phyloP scores from a whole-genome alignment of 2,888 invertebrate species.

The Dioctria rufipes region DNA sequence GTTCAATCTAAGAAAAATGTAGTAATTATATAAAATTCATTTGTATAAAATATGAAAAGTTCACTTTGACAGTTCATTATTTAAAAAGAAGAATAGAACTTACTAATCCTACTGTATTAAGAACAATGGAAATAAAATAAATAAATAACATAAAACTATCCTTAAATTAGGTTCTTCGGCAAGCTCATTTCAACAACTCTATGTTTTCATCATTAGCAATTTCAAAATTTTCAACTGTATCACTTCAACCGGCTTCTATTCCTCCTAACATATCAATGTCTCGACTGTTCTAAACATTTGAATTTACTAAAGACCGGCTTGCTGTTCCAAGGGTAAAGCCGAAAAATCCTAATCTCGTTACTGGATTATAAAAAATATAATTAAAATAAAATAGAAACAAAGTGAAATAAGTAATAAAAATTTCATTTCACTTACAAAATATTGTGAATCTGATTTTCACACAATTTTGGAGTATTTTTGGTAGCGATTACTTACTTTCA shows the following conservation, averaged over 20 bases:
- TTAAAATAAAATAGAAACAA: neutral
- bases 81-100: too few species aligned
- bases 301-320: neutral
- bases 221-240: neutral
- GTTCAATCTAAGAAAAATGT: too few species aligned
- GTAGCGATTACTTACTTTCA: neutral
- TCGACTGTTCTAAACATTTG: neutral
- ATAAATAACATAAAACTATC: too few species aligned
- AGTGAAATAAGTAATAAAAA: neutral
- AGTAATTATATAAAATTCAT: too few species aligned
- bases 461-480: neutral
- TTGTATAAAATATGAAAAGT: too few species aligned
- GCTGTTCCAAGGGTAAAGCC: neutral
- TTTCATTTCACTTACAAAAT: neutral
- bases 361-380: neutral
- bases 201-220: neutral
- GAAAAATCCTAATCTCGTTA: constrained; percentile 5
- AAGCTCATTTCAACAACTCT: neutral
- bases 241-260: neutral
- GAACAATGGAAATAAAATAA: too few species aligned
- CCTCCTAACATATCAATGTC: neutral
- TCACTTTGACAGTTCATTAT: too few species aligned
- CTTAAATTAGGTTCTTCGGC: too few species aligned
- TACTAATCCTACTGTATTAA: too few species aligned
- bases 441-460: neutral